phyloP scores from a whole-genome alignment of 2,888 invertebrate genomes.

The Spodoptera exigua region DNA sequence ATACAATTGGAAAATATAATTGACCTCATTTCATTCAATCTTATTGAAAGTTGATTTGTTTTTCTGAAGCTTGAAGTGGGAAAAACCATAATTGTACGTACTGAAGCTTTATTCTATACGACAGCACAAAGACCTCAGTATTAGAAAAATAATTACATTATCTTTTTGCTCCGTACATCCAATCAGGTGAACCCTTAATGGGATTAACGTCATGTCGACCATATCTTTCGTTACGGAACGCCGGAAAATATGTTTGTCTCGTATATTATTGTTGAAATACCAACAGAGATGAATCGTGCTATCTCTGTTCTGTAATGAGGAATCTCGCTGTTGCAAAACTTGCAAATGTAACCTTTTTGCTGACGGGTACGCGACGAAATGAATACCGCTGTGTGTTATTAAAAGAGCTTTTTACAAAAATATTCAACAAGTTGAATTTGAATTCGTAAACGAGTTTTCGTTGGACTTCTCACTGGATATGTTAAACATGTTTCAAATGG shows the following conservation, averaged over 20 bases:
- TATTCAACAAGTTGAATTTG: slow-evolving; percentile 48
- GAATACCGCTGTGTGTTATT: slow-evolving; percentile 43
- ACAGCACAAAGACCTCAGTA: slow-evolving; percentile 27
- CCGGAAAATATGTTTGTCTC: slow-evolving; percentile 31
- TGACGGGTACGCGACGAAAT: slow-evolving; percentile 38
- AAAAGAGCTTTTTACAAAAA: slow-evolving; percentile 38
- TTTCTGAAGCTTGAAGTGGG: slow-evolving; percentile 8
- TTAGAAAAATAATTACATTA: slow-evolving; percentile 50
- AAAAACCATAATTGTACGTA: slow-evolving; percentile 27
- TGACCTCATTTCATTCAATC: too few species aligned
- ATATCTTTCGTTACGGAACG: slow-evolving; percentile 24
- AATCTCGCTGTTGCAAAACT: slow-evolving; percentile 59
- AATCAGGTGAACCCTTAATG: slow-evolving; percentile 32
- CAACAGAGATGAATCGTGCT: slow-evolving; percentile 58
- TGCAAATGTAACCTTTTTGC: slow-evolving; percentile 58
- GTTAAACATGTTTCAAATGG: slow-evolving; percentile 23
- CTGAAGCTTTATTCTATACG: slow-evolving; percentile 38
- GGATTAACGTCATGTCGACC: slow-evolving; percentile 12
- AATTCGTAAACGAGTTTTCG: slow-evolving; percentile 35
- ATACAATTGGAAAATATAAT: not conserved
- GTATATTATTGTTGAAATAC: slow-evolving; percentile 55
- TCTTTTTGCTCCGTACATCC: slow-evolving; percentile 25
- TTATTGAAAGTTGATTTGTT: slow-evolving; percentile 4
- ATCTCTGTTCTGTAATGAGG: slow-evolving; percentile 65
- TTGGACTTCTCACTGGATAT: slow-evolving; percentile 20